These are phyloP conservation scores for Xanthia togata DNA, from an alignment of 2,888 invertebrate species.

Conservation along the genomic window DNA sequence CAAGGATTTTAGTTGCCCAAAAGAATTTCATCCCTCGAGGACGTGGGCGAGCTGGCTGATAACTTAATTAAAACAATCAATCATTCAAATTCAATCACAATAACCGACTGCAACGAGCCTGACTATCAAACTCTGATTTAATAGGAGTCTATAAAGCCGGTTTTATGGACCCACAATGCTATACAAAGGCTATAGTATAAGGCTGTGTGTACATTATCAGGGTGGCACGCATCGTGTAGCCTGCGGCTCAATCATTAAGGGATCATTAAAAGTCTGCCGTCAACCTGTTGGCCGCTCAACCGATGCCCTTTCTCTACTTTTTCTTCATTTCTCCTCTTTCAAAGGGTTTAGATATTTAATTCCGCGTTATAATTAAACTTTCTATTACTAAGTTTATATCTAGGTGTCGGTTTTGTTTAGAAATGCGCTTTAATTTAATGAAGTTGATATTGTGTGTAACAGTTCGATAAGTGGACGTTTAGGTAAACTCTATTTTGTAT, in stretches of 20 bases:
- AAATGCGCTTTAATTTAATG: background rate
- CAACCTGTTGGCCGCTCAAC: constrained; percentile 76
- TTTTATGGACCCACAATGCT: constrained; percentile 28
- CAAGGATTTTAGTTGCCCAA: no score
- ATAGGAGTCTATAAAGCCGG: constrained; percentile 37
- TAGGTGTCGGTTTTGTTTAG: constrained; percentile 18
- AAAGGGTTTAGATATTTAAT: constrained; percentile 69
- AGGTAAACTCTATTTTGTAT: background rate
- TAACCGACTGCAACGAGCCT: constrained; percentile 5
- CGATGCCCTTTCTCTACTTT: constrained; percentile 73
- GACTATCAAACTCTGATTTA: constrained; percentile 27
- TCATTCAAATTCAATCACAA: constrained; percentile 15
- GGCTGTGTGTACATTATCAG: constrained; percentile 65
- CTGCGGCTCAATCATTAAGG: constrained; percentile 84
- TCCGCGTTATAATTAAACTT: constrained; percentile 56
- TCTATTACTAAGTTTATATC: constrained; percentile 26
- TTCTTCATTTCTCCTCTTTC: constrained; percentile 67
- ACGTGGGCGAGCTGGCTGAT: no score
- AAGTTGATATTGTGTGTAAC: background rate
- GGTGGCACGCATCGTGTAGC: constrained; percentile 75
- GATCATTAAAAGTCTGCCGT: constrained; percentile 82
- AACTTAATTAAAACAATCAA: constrained; percentile 4
- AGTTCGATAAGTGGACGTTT: no score
- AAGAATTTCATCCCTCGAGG: no score
- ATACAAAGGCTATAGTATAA: constrained; percentile 45